A percentile compares a stretch with the other conserved stretches of the same genome.
phyloP scores from a whole-genome alignment of 2,113 vertebrate genomes.

The Ciconia stormi region DNA sequence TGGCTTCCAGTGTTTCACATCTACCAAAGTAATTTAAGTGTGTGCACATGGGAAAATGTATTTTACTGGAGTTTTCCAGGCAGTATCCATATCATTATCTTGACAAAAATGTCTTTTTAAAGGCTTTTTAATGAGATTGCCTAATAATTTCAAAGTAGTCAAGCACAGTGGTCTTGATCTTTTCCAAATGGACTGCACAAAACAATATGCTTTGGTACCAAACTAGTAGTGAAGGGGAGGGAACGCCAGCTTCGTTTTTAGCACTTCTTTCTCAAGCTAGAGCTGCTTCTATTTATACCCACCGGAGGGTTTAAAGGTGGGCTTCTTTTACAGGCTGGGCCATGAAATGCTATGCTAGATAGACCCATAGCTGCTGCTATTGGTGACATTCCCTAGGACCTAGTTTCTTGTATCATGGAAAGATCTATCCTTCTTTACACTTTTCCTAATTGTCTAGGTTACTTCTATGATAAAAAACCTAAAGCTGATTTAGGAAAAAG shows the following conservation, averaged over 20 bases:
- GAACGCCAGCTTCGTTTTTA: background rate
- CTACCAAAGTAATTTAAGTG: background rate
- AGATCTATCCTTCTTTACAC: background rate
- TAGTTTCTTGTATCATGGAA: background rate
- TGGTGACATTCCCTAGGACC: background rate
- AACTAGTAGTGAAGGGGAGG: background rate
- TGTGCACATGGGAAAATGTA: background rate
- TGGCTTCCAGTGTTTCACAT: background rate
- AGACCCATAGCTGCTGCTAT: background rate
- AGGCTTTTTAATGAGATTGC: background rate
- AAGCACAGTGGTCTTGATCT: background rate
- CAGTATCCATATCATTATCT: background rate
- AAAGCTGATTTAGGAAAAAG: background rate
- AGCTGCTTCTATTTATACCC: background rate
- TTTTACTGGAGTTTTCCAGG: background rate
- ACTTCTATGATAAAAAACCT: background rate
- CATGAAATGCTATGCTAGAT: background rate
- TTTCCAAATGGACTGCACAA: background rate
- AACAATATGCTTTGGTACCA: background rate
- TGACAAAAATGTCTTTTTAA: background rate
- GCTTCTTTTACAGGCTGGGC: background rate
- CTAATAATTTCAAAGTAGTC: background rate
- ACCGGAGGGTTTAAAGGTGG: rapidly evolving
- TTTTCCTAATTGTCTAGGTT: background rate
- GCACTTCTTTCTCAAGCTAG: background rate